These are phyloP conservation scores for Halocynthia aurantium DNA, from an alignment of 23 tunicate genomes.

Conservation along the genomic window DNA sequence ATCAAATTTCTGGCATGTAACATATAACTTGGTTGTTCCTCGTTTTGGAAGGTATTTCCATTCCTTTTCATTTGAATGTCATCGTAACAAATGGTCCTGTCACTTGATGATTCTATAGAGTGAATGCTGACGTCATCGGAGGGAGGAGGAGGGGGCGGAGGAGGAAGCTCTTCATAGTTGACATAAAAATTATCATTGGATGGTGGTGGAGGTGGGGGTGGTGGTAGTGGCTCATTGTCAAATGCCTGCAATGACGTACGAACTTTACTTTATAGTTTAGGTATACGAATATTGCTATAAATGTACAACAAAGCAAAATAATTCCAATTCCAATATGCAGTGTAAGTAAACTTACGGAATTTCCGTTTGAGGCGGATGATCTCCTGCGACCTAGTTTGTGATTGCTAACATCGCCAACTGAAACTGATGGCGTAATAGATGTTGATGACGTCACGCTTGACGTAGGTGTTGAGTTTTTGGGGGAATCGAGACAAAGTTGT, in stretches of 20 bases:
- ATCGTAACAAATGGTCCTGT: conserved; percentile 21
- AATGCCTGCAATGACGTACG: background rate
- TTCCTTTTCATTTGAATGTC: background rate
- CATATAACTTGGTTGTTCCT: conserved; percentile 18
- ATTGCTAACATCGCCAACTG: conserved; percentile 49
- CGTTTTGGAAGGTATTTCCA: background rate
- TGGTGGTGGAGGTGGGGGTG: conserved; percentile 43
- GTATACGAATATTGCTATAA: background rate
- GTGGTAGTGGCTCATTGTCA: conserved; percentile 36
- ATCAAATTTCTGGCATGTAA: background rate
- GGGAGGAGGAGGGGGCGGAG: conserved; percentile 44
- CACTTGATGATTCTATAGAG: conserved; percentile 37
- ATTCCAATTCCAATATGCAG: too few species aligned
- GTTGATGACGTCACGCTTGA: conserved; percentile 71
- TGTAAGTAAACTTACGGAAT: conserved; percentile 2
- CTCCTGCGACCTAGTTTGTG: background rate
- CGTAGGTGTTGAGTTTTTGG: conserved; percentile 34
- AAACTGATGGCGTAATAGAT: conserved; percentile 56
- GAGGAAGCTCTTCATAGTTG: conserved; percentile 30
- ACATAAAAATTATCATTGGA: conserved; percentile 11
- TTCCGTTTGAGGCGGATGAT: conserved; percentile 20
- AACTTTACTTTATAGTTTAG: too few species aligned
- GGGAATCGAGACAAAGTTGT: conserved; percentile 70
- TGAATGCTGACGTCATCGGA: conserved; percentile 8
- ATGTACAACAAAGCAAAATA: background rate